These are phyloP conservation scores for Leptinotarsa haldemani DNA, from an alignment of 2,888 invertebrate species.

Conservation along the genomic window DNA sequence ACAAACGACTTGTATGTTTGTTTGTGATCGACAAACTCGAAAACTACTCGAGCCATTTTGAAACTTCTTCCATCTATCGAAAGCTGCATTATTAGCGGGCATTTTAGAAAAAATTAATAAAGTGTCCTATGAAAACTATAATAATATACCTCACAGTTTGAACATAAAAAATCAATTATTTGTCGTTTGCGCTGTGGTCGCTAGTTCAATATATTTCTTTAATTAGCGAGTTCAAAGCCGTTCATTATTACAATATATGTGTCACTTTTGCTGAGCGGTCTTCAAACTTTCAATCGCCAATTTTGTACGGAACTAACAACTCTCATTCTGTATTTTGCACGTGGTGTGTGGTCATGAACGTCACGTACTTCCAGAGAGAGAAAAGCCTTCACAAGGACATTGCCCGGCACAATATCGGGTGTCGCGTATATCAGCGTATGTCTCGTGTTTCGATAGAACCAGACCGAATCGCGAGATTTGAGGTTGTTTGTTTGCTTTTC, in stretches of 20 bases:
- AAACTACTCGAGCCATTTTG: no score
- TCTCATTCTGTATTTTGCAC: background rate
- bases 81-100: no score
- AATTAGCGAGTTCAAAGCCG: no score
- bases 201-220: background rate
- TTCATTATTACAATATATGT: no score
- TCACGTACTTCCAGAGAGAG: constrained; percentile 5
- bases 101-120: no score
- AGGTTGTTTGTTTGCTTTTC: constrained; percentile 15
- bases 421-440: constrained; percentile 5
- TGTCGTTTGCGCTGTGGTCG: no score
- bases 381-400: constrained; percentile 17
- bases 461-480: constrained; percentile 11
- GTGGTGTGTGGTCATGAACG: constrained; percentile 7
- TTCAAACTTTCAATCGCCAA: background rate
- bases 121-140: no score
- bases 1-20: no score
- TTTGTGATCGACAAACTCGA: no score
- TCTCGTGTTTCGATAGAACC: constrained; percentile 12
- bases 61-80: no score
- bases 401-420: constrained; percentile 4
- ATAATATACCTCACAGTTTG: no score
- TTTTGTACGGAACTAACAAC: background rate
- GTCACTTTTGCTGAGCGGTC: background rate
- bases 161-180: no score